Evolutionary conservation across 30 jellyfish, hydroid and myxozoan genomes (phyloP), one percentile per base, ranked within the genome.

Genomic region (Hydractinia echinata): DNA sequence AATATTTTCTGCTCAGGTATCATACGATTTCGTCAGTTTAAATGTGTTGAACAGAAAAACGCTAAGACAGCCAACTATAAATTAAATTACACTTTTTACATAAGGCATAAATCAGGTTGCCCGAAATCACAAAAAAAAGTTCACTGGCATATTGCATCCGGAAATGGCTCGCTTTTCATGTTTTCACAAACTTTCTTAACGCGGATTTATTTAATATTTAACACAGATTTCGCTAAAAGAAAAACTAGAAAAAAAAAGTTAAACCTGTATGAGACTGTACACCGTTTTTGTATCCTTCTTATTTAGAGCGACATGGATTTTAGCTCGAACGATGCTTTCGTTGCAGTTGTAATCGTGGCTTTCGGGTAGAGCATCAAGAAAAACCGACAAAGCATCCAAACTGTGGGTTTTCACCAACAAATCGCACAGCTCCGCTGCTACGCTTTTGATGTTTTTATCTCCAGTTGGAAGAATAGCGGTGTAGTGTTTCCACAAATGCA

Each of bases 391-490:
- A 5, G 92, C 92, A 61, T 88, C 88, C 51, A 76, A 82, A 16
- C 92, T 88, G 77, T 77, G 76, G 48, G 88, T 58, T 50, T 74
- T 82, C 11, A 86, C 50, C 60, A 88, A 61, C 20, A 67, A 73
- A 18, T 53, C 39, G 85, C 96, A 88, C 6, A 88, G 76, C 54
- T 88, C 96, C 4, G 81, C 79, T 16, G 92, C 96, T 39, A 88
- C 83, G 81, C 49, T 71, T 9, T 52, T 48, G 52, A 71, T 58
- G 4, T 54, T 20, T 20, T 30, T 52, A 58, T 71, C 81, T 1
- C 49, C 55, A 7, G 51, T 58, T 19, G 81, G 81, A 7, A 71
- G 81, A 9, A 71, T 71, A 7, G 55, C 49, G 10, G 81, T 71
- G n/a, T 71, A 71, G n/a, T 71, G 81, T 15, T 50, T 71, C 81